A percentile compares a stretch with the other conserved stretches of the same genome.
phyloP scores from a whole-genome alignment of 2,113 vertebrate species.

The Macquaria australasica region DNA sequence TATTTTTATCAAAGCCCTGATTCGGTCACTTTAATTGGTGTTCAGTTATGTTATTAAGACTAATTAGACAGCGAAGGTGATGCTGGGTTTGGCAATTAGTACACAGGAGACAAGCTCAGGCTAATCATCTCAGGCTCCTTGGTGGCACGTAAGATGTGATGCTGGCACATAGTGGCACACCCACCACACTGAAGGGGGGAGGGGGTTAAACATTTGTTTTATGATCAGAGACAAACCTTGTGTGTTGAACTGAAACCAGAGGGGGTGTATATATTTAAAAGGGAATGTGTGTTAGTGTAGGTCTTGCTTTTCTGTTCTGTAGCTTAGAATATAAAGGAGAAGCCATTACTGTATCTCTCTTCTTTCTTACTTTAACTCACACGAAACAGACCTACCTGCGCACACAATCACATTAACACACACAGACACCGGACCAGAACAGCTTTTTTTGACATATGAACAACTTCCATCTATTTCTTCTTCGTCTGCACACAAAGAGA shows the following conservation, averaged over 20 bases:
- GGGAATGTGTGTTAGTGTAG: neutral
- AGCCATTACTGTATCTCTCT: neutral
- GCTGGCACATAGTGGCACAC: slow-evolving; percentile 71
- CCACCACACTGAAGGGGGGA: slow-evolving; percentile 65
- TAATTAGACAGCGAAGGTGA: slow-evolving; percentile 94
- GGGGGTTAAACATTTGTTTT: slow-evolving; percentile 32
- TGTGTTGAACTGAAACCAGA: slow-evolving; percentile 11
- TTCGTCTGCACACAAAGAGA: neutral
- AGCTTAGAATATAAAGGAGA: slow-evolving; percentile 10
- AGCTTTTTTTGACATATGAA: neutral
- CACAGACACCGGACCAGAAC: neutral
- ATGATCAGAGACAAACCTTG: slow-evolving; percentile 28
- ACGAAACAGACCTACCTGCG: neutral
- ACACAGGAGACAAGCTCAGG: slow-evolving; percentile 89
- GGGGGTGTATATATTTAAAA: slow-evolving; percentile 51
- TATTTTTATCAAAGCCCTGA: slow-evolving; percentile 32
- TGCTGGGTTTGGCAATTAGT: slow-evolving; percentile 92
- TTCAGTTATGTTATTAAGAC: slow-evolving; percentile 88
- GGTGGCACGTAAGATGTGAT: slow-evolving; percentile 89
- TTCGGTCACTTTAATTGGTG: slow-evolving; percentile 71
- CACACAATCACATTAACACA: neutral
- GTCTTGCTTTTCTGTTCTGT: neutral
- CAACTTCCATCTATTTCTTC: slow-evolving; percentile 30
- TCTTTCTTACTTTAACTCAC: neutral
- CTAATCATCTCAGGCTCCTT: slow-evolving; percentile 91